Evolutionary conservation across 2,888 invertebrate species (phyloP), one percentile per base, ranked within the genome.

Genomic region (Rhodophaea formosa): DNA sequence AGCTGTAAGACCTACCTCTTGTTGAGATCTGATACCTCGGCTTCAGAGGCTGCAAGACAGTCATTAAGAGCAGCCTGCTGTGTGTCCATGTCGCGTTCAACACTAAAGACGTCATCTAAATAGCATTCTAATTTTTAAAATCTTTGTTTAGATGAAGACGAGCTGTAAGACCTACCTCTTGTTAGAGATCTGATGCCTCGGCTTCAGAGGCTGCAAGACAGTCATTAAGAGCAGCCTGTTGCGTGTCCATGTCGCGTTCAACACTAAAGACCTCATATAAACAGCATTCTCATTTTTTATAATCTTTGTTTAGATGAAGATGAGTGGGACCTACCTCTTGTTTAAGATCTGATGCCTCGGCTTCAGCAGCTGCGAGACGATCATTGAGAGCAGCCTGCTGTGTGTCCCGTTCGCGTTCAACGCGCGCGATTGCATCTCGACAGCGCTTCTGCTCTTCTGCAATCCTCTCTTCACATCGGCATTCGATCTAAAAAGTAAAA

Each of bases 71-170:
- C 82, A 0, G 82, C 68, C n/a, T 91, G 75, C 64, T 92, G 92
- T n/a, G 87, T 76, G 64, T 92, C 92, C 0, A 91, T 95, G 80
- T 98, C 98, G 39, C 97, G 93, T 76, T 98, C 98, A 53, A 97
- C 92, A 53, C 98, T 93, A 16, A 94, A 92, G 69, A 97, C 93
- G 58, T 96, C 93, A 72, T 98, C 98, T 62, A 96, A 94, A 77
- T 96, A 95, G 65, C 98, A 93, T 95, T 93, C 83, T 97, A 96
- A 77, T 98, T 98, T 97, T 96, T 46, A 93, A 93, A 64, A 96
- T 84, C 59, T 94, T 93, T 71, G n/a, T n/a, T n/a, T n/a, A n/a
- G n/a, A n/a, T n/a, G n/a, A n/a, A n/a, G n/a, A n/a, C n/a, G n/a
- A n/a, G n/a, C n/a, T n/a, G n/a, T n/a, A n/a, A n/a, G n/a, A 6